These are phyloP conservation scores for Scaptodrosophila lebanonensis DNA, from an alignment of 1,140 invertebrate species.

Conservation along the genomic window DNA sequence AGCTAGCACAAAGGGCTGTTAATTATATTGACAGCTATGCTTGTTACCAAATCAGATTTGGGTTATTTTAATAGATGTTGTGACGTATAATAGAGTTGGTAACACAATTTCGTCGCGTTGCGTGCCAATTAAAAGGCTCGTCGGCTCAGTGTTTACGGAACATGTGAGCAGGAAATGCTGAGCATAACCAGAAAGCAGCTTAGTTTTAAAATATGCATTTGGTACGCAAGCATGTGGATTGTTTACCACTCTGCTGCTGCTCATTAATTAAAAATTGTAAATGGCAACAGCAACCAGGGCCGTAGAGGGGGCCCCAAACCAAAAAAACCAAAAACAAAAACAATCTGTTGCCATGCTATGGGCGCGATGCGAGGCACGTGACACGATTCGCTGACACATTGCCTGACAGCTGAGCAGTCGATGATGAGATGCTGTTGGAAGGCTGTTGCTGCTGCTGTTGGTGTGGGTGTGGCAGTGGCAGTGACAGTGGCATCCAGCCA, in stretches of 20 bases:
- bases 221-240: neutral
- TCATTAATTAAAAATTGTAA: conserved; percentile 68
- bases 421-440: conserved; percentile 51
- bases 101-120: too few species aligned
- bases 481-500: too few species aligned
- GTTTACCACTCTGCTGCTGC: conserved; percentile 32
- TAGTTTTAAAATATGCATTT: conserved; percentile 24
- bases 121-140: conserved; percentile 55
- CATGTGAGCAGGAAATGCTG: conserved; percentile 42
- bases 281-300: conserved; percentile 8
- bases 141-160: conserved; percentile 14
- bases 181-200: conserved; percentile 45
- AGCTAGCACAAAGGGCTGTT: too few species aligned
- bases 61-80: too few species aligned
- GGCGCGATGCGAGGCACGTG: conserved; percentile 48
- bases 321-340: conserved; percentile 10
- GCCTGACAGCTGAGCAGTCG: conserved; percentile 31
- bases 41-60: too few species aligned
- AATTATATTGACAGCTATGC: too few species aligned
- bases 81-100: too few species aligned
- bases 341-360: conserved; percentile 42
- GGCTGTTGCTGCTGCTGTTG: conserved; percentile 33
- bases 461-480: neutral
- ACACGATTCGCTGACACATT: conserved; percentile 53
- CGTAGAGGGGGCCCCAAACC: too few species aligned